Conservation (phyloP, 2,888 invertebrate species). For the Monoplex corrugatus region DNA sequence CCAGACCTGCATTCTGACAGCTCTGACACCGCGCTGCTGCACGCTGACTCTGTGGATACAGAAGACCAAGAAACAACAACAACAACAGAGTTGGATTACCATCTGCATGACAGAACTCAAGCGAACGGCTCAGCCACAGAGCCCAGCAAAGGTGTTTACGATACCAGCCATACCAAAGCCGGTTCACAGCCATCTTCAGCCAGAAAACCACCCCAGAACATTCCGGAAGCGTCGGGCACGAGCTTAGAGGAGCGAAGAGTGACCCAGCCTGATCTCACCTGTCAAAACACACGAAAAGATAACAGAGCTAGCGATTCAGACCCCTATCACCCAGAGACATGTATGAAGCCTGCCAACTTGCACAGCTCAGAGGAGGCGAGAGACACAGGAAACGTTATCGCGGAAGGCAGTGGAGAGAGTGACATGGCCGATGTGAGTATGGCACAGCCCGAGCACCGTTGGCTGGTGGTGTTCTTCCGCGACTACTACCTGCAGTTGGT, state of each 20-base stretch:
- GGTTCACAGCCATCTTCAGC: background rate
- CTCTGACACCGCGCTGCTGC: background rate
- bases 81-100: background rate
- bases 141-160: no score
- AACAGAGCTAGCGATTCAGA: background rate
- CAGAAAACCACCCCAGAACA: background rate
- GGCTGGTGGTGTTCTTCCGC: slow-evolving; percentile 52
- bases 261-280: background rate
- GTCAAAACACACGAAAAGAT: background rate
- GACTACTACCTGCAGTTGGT: slow-evolving; percentile 61
- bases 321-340: background rate
- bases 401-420: no score
- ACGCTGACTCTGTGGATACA: no score
- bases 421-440: background rate
- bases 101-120: background rate
- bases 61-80: no score
- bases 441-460: slow-evolving; percentile 34
- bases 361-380: no score
- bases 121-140: background rate
- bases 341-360: no score
- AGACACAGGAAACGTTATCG: no score
- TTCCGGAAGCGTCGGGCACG: background rate
- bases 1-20: background rate
- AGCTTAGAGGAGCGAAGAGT: background rate
- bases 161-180: background rate